Percentiles rank a stretch among this genome's conserved stretches.
Conservation (phyloP, 2,888 invertebrate genomes). For the Volucella bombylans region DNA sequence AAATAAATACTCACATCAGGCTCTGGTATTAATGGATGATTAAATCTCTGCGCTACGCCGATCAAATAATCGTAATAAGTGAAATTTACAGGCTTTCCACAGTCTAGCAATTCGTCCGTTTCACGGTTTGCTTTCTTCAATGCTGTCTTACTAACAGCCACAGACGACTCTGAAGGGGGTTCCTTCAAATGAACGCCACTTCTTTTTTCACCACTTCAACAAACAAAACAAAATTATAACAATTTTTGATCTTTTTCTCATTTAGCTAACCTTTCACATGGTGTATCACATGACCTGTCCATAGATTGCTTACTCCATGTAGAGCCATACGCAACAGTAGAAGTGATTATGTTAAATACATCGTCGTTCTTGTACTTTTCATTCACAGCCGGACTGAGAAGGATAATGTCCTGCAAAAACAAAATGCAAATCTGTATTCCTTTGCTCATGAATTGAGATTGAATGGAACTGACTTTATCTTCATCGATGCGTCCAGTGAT, state of each 20-base stretch:
- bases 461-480: slow-evolving; percentile 55
- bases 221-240: background rate
- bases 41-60: slow-evolving; percentile 91
- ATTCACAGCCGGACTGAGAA: slow-evolving; percentile 68
- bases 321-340: slow-evolving; percentile 86
- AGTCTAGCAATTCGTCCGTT: slow-evolving; percentile 87
- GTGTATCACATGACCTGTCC: slow-evolving; percentile 71
- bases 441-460: background rate
- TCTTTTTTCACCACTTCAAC: slow-evolving; percentile 56
- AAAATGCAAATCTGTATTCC: slow-evolving; percentile 3
- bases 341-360: slow-evolving; percentile 89
- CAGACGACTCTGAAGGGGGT: slow-evolving; percentile 51
- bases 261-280: slow-evolving; percentile 69
- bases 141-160: slow-evolving; percentile 41
- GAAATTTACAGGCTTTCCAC: slow-evolving; percentile 93
- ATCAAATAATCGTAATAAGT: slow-evolving; percentile 94
- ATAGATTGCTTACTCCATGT: slow-evolving; percentile 86
- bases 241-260: background rate
- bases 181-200: slow-evolving; percentile 36
- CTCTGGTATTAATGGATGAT: slow-evolving; percentile 92
- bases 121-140: slow-evolving; percentile 71
- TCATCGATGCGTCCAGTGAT: slow-evolving; percentile 83
- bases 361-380: slow-evolving; percentile 84
- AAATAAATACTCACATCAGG: slow-evolving; percentile 84
- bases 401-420: slow-evolving; percentile 65